Conservation (phyloP, 2,113 vertebrate species). For the Opisthocomus hoazin region DNA sequence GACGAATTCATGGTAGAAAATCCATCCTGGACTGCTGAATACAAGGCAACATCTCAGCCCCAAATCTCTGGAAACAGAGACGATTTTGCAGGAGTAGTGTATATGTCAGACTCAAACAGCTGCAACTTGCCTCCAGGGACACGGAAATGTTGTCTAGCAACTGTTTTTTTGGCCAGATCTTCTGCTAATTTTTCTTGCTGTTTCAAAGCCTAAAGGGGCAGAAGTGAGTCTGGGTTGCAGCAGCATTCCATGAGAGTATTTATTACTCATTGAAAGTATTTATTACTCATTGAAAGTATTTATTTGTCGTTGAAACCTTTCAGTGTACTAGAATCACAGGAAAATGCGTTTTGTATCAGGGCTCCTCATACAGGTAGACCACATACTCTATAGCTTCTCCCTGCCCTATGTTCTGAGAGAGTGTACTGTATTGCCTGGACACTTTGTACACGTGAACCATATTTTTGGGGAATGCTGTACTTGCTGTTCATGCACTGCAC, state of each 20-base stretch:
- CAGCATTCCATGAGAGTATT: neutral
- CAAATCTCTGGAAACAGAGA: neutral
- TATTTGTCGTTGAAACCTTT: neutral
- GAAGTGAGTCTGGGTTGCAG: neutral
- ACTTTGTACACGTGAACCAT: rapidly evolving
- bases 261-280: too few species aligned
- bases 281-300: neutral
- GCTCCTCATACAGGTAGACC: neutral
- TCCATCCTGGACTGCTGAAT: neutral
- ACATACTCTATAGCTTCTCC: neutral
- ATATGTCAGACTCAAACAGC: neutral
- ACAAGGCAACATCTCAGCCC: neutral
- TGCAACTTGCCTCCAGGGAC: neutral
- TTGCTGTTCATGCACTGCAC: neutral
- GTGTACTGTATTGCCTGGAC: neutral
- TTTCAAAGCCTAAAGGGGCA: neutral
- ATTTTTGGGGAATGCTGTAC: neutral
- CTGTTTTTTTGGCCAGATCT: neutral
- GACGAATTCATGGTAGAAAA: neutral
- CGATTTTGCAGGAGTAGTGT: neutral
- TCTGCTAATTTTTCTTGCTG: neutral
- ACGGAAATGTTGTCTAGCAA: neutral
- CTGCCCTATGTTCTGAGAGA: neutral
- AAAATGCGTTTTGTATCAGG: neutral
- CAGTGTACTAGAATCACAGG: neutral